Evolutionary conservation across 2,113 vertebrate genomes (phyloP).

Genomic region (Lampris incognitus): DNA sequence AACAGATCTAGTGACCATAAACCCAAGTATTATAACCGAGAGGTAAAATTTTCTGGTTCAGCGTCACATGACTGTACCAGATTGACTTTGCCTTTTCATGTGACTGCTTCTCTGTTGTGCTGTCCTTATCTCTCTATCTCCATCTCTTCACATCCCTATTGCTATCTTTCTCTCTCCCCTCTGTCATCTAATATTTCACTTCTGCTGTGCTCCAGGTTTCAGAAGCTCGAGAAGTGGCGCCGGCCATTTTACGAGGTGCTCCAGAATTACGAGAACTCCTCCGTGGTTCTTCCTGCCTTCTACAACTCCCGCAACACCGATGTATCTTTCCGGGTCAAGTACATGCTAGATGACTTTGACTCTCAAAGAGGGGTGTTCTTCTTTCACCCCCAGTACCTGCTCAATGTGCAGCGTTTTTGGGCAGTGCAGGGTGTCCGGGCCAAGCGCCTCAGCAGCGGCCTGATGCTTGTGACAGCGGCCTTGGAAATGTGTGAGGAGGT

Average conservation of each 20-base stretch:
- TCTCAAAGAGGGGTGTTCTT: constrained; percentile 91
- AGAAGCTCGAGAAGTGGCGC: constrained; percentile 97
- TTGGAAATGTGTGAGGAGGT: constrained; percentile 97
- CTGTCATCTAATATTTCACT: not conserved
- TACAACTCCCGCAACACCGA: constrained; percentile 98
- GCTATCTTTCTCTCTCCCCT: not conserved
- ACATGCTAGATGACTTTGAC: constrained; percentile 94
- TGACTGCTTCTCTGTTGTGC: not conserved
- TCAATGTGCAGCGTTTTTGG: constrained; percentile 96
- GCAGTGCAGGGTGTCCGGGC: constrained; percentile 92
- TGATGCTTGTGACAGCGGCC: constrained; percentile 95
- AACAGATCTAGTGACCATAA: constrained; percentile 96
- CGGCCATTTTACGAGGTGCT: constrained; percentile 94
- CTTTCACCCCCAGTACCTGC: constrained; percentile 97
- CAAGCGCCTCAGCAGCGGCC: constrained; percentile 93
- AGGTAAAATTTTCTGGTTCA: constrained; percentile 79
- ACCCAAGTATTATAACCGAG: constrained; percentile 97
- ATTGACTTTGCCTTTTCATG: not conserved
- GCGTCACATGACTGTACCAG: not conserved
- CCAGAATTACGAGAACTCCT: constrained; percentile 93
- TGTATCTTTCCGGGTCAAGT: constrained; percentile 95
- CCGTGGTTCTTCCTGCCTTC: constrained; percentile 95
- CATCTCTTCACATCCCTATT: no score
- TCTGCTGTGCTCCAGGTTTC: constrained; percentile 83
- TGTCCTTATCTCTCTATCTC: not conserved